Percentiles rank a stretch among this genome's conserved stretches.
These are phyloP conservation scores for Ceriagrion tenellum DNA, from an alignment of 2,888 invertebrate genomes.

Conservation along the genomic window DNA sequence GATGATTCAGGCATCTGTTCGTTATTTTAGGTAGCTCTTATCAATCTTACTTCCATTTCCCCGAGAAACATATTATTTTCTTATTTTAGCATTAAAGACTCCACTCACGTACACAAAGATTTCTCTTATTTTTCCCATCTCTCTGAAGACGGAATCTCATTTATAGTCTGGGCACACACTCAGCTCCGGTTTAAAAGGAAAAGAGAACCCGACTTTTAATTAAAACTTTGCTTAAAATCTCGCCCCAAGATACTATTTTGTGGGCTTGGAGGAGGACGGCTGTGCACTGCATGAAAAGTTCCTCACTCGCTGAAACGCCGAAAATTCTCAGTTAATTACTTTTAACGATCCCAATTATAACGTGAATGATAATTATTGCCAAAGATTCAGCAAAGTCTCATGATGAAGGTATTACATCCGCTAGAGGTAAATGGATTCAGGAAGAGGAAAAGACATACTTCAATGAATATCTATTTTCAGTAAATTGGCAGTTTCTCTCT, in stretches of 20 bases:
- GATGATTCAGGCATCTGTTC: too few relatives aligned
- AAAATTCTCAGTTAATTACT: background rate
- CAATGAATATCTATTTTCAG: background rate
- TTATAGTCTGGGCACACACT: background rate
- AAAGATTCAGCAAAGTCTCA: background rate
- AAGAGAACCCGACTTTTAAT: background rate
- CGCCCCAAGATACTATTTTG: background rate
- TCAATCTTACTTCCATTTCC: too few relatives aligned
- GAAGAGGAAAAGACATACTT: background rate
- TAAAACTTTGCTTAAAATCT: constrained; percentile 2
- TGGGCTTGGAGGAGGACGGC: background rate
- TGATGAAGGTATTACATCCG: background rate
- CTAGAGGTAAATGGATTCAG: background rate
- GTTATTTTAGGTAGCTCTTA: too few relatives aligned
- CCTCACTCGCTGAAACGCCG: background rate
- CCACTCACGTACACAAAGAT: background rate
- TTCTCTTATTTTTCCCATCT: background rate
- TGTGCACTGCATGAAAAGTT: background rate
- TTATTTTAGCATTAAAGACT: background rate
- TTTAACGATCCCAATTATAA: background rate
- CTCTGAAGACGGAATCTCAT: background rate
- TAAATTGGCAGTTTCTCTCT: background rate
- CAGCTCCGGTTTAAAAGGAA: background rate
- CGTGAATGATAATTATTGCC: background rate
- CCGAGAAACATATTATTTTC: background rate